Base-by-base conservation (phyloP, 2,113 vertebrate species). In the Oenanthe melanoleuca region DNA sequence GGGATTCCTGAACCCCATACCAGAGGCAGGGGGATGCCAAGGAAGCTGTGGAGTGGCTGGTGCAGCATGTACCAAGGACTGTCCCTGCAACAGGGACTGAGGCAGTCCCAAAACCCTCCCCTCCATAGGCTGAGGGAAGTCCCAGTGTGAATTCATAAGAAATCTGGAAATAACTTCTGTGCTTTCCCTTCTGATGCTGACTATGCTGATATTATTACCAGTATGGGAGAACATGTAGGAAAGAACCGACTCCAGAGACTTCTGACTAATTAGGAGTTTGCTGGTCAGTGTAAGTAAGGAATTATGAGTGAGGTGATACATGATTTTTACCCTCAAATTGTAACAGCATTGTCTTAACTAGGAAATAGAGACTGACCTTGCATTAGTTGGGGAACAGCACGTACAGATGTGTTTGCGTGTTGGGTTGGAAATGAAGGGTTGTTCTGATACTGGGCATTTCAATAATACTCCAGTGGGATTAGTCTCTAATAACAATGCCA, bases 401-500 rank as follows among this genome's bases (percentile, higher is more conserved):
- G 0, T 86, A 49, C 53, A 15, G 72, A 47, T 82, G 45, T 0
- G 0, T 12, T 63, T 85, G 61, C 42, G 2, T 80, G 31, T 75
- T 80, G 52, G 50, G 38, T 52, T 69, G 70, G 42, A 82, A 75
- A 66, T 83, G 12, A 44, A 86, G 82, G 11, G 13, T 86, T 80
- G 50, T 80, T 94, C 42, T 80, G 55, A 78, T 96, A 77, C 22
- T 63, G 59, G 45, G 24, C 29, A 59, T 94, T 96, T 93, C 9
- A 9, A 5, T 94, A 89, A 81, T 88, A 53, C 44, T 85, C 24
- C 38, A 14, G 31, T 47, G 67, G 67, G 73, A 88, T 92, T 95
- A 88, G 38, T 73, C 67, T 66, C 11, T 80, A 66, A 88, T 88
- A 81, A 85, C 70, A 75, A 80, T 64, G 56, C 80, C 44, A 37